A percentile compares a stretch with the other conserved stretches of the same genome.
Evolutionary conservation across 1,140 invertebrate genomes (phyloP).

Genomic region (Lasioglossum albipes): DNA sequence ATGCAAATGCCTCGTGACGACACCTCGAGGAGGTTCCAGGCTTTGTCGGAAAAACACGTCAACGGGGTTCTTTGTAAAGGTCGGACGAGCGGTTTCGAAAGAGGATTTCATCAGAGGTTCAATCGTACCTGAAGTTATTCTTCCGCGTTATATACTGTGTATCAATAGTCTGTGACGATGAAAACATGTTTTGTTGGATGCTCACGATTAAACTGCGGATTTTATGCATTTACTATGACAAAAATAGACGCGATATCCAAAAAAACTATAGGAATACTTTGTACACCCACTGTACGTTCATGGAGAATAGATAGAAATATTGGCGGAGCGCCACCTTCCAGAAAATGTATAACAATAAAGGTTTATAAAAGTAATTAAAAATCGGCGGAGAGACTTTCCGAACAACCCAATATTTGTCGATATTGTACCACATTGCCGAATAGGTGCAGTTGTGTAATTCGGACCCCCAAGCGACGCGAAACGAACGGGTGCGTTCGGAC

Average conservation of each 20-base stretch:
- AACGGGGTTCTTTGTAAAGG: constrained; percentile 9
- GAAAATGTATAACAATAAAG: too few relatives aligned
- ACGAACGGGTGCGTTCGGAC: constrained; percentile 9
- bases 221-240: too few relatives aligned
- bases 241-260: too few relatives aligned
- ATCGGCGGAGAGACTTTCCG: too few relatives aligned
- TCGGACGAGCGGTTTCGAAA: constrained; percentile 19
- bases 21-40: constrained; percentile 52
- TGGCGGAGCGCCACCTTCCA: too few relatives aligned
- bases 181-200: neutral
- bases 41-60: constrained; percentile 29
- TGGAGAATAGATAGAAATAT: too few relatives aligned
- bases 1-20: constrained; percentile 56
- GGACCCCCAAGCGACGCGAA: constrained; percentile 1
- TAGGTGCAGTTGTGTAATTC: neutral
- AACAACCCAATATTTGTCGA: too few relatives aligned
- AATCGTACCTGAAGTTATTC: constrained; percentile 20
- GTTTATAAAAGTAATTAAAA: too few relatives aligned
- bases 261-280: too few relatives aligned
- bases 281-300: too few relatives aligned
- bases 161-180: neutral
- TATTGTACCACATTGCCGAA: too few relatives aligned
- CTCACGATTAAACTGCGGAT: too few relatives aligned
- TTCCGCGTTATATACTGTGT: constrained; percentile 32
- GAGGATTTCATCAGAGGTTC: constrained; percentile 17